These are phyloP conservation scores for Caenorhabditis remanei DNA, from an alignment of 1,140 invertebrate species.

Conservation along the genomic window DNA sequence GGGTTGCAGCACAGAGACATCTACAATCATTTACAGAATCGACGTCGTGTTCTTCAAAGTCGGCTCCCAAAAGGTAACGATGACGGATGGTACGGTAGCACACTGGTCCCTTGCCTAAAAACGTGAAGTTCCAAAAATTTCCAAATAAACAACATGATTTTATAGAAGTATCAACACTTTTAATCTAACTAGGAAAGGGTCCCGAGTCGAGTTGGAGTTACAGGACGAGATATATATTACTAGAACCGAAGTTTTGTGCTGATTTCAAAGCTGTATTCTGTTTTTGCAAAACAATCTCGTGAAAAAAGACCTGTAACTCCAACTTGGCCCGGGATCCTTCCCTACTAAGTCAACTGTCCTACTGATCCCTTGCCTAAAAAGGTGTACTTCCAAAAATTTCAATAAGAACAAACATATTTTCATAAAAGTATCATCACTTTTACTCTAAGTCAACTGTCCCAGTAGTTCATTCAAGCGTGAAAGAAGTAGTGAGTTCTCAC, in stretches of 20 bases:
- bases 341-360: too few relatives aligned
- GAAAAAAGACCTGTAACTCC: too few relatives aligned
- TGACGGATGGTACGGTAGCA: constrained; percentile 48
- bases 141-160: neutral
- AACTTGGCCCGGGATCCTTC: too few relatives aligned
- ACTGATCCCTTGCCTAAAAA: constrained; percentile 41
- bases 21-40: constrained; percentile 57
- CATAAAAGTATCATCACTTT: neutral
- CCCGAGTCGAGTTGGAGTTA: too few relatives aligned
- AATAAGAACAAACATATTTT: neutral
- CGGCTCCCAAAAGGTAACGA: constrained; percentile 56
- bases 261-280: too few relatives aligned
- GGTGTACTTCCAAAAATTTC: neutral
- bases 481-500: neutral
- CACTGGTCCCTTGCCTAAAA: constrained; percentile 42
- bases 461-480: constrained; percentile 38
- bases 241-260: too few relatives aligned
- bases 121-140: neutral
- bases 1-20: constrained; percentile 73
- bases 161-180: neutral
- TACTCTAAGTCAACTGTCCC: constrained; percentile 26
- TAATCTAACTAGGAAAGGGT: too few relatives aligned
- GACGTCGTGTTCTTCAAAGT: constrained; percentile 51
- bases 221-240: too few relatives aligned
- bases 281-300: too few relatives aligned